Conservation (phyloP, 2,113 vertebrate species). For the Mastomys coucha region DNA sequence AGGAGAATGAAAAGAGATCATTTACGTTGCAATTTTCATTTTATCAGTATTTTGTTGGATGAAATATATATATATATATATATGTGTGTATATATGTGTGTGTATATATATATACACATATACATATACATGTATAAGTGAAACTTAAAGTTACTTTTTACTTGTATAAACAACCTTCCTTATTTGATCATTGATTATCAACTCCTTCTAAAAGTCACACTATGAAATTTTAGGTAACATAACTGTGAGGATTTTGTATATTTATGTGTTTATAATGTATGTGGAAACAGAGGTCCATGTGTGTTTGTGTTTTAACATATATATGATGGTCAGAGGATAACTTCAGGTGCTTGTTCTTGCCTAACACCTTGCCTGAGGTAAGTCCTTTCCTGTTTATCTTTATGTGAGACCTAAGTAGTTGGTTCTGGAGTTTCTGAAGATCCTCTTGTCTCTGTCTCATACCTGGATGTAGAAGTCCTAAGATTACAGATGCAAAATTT, state of each 20-base stretch:
- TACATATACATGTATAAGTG: background rate
- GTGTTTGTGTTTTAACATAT: background rate
- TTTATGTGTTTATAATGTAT: background rate
- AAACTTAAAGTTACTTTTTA: background rate
- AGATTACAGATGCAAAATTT: background rate
- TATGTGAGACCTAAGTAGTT: background rate
- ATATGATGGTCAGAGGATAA: background rate
- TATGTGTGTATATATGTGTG: no score
- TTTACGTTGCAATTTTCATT: background rate
- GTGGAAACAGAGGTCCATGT: background rate
- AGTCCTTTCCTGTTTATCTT: background rate
- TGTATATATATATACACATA: no score
- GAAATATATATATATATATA: background rate
- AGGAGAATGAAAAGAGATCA: background rate
- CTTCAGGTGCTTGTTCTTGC: background rate
- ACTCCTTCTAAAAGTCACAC: background rate
- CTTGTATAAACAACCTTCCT: background rate
- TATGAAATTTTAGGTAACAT: background rate
- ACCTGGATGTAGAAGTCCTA: background rate
- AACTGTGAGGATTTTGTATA: background rate
- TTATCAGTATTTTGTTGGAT: background rate
- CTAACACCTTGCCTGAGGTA: background rate
- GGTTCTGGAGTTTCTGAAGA: background rate
- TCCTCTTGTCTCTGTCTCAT: background rate
- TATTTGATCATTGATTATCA: background rate